Base-by-base conservation (phyloP, 2,888 invertebrate genomes). In the Thymelicus sylvestris region DNA sequence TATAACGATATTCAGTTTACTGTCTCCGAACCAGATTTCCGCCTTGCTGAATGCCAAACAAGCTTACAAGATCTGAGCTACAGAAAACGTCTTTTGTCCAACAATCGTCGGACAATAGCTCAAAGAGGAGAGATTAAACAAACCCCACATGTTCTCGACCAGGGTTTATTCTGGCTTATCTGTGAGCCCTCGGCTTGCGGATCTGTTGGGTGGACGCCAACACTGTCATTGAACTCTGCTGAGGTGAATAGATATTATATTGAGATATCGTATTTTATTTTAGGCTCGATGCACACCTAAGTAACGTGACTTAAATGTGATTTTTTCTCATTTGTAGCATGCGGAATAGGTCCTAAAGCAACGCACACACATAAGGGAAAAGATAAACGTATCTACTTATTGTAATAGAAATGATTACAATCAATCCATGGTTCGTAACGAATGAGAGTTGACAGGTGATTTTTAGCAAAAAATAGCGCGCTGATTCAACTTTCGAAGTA, bases 151-250 rank as follows among this genome's bases (percentile, higher is more conserved):
- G 57, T 59, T 24, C 31, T 5, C n/a, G 31, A 41, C 66, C 10
- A 66, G 57, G 7, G 10, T 31, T 41, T 65, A 55, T 55, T 47
- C 15, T 39, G 65, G 48, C 55, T 66, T 66, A 66, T 66, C 57
- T 66, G 7, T 59, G 47, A 47, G 55, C 65, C 31, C 44, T 41
- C 24, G 7, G 24, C 44, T 55, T 55, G 41, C 65, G 57, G 57
- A 66, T 59, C n/a, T 19, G 7, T 66, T 66, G 66, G 66, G 57
- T 59, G 6, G 6, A 12, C 41, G 66, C 66, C 66, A 66, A 66
- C 57, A 6, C 12, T 12, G 65, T 19, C 66, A 59, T 59, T 66
- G 66, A 66, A 66, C 66, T 66, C 66, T 57, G 8, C 57, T 66
- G 57, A 66, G 66, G 66, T 66, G 47, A 31, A 57, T 31, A 57